These are phyloP conservation scores for Opisthocomus hoazin DNA, from an alignment of 2,113 vertebrate species.

Conservation along the genomic window DNA sequence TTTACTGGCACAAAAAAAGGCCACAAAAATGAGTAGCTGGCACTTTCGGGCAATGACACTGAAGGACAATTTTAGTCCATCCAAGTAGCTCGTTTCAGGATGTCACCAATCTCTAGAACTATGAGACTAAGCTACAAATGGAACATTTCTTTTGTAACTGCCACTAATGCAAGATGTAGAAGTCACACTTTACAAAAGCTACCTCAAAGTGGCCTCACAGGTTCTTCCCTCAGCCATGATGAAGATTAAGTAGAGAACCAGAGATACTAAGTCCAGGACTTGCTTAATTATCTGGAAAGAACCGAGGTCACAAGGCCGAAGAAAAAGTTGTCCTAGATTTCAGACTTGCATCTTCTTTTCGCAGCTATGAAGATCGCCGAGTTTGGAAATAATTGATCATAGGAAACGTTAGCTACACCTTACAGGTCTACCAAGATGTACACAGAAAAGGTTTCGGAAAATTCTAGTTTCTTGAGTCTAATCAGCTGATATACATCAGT, in stretches of 20 bases:
- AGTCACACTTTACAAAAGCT: neutral
- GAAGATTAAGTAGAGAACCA: neutral
- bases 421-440: neutral
- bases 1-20: neutral
- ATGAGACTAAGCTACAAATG: neutral
- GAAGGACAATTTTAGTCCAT: neutral
- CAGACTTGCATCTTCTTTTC: neutral
- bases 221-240: neutral
- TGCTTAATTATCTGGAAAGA: conserved; percentile 12
- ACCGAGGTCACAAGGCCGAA: neutral
- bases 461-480: neutral
- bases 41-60: neutral
- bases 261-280: neutral
- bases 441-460: neutral
- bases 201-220: neutral
- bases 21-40: neutral
- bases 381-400: neutral
- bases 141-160: neutral
- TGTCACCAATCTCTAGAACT: neutral
- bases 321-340: neutral
- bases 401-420: neutral
- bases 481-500: neutral
- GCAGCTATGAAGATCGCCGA: neutral
- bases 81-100: accelerated
- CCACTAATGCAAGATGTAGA: neutral